Evolutionary conservation across 2,113 vertebrate genomes (phyloP), one percentile per base, ranked within the genome.

Genomic region (Malurus alboscapulatus): DNA sequence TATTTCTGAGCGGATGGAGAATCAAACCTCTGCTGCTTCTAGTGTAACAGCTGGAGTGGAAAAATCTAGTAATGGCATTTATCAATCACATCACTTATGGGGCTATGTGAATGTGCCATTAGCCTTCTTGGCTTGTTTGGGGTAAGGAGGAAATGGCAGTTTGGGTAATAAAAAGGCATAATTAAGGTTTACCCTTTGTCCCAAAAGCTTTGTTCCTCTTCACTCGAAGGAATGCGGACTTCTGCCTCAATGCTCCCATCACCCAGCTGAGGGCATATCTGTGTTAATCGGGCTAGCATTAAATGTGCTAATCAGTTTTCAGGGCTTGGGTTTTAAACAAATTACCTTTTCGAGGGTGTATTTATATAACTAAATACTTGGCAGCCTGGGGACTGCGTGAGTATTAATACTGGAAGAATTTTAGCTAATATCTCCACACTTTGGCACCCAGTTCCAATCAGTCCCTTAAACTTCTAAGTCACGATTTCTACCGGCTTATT

Each of bases 151-250:
- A 97, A 91, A 71, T 91, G 47, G 75, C 94, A 87, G 66, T 91
- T 94, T 58, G 78, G 66, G 87, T 85, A 90, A 94, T 93, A 95
- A 95, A 95, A 91, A 83, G 54, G 54, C 65, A 17, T 78, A 72
- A 90, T 90, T 90, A 86, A 92, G 55, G 89, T 87, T 90, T 77
- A 80, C 67, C 42, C 59, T 92, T 91, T 91, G 91, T 93, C 88
- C 83, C 77, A 80, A 84, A 87, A 90, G 74, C 93, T 81, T 87
- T 88, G 67, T 92, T 88, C 71, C 50, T 80, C 62, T 65, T 61
- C 26, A 5, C 58, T 61, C 1, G 0, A 24, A 91, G 91, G 94
- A 94, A 91, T 89, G 73, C 44, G 14, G 83, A 71, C 94, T 92
- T 90, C 74, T 90, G 90, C 91, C 55, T 83, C 55, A 57, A 9